phyloP scores from a whole-genome alignment of 2,888 invertebrate species.

The Gandaritis pyraliata region DNA sequence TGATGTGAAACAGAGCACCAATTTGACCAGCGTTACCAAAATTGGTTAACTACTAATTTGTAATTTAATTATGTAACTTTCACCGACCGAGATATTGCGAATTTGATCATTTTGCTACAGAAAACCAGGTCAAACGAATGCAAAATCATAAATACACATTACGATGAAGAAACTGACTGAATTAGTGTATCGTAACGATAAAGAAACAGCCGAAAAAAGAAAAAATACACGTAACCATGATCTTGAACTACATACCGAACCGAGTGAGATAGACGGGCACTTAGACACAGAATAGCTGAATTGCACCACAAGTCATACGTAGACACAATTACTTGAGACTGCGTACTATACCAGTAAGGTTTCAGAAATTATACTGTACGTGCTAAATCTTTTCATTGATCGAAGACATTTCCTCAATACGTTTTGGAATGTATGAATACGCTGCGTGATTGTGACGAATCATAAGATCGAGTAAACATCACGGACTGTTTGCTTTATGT shows the following conservation, averaged over 20 bases:
- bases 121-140: conserved; percentile 21
- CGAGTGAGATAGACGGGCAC: neutral
- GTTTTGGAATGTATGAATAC: conserved; percentile 33
- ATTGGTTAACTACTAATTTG: conserved; percentile 24
- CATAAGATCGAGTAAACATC: conserved; percentile 15
- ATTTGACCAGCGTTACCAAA: conserved; percentile 13
- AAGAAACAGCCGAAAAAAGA: neutral
- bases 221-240: conserved; percentile 6
- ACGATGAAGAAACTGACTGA: conserved; percentile 16
- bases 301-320: neutral
- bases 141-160: conserved; percentile 4
- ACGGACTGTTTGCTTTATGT: conserved; percentile 18
- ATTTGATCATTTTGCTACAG: conserved; percentile 23
- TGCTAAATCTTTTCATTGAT: conserved; percentile 25
- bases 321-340: neutral
- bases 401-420: conserved; percentile 28
- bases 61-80: conserved; percentile 29
- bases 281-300: conserved; percentile 10
- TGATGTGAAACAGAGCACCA: conserved; percentile 20
- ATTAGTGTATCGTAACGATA: neutral
- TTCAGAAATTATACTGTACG: conserved; percentile 2
- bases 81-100: conserved; percentile 27
- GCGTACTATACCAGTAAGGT: neutral
- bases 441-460: conserved; percentile 36
- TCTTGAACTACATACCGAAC: conserved; percentile 14